These are phyloP conservation scores for Accipiter cooperii DNA, from an alignment of 2,113 vertebrate genomes.

Conservation along the genomic window DNA sequence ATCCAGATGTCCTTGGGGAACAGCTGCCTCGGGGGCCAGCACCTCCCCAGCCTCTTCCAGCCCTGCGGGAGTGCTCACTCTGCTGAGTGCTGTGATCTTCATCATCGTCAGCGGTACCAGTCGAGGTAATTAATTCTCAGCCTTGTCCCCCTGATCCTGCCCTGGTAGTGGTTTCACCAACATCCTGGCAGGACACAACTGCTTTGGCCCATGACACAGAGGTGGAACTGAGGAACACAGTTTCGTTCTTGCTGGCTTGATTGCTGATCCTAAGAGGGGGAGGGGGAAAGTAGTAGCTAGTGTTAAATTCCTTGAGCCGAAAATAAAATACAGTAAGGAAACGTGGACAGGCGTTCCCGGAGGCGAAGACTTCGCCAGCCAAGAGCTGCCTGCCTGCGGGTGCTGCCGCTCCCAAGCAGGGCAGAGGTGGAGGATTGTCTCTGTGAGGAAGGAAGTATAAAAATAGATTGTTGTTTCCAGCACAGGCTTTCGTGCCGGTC, in stretches of 20 bases:
- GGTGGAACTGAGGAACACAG: not conserved
- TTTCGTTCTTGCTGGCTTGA: not conserved
- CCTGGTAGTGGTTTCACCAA: not conserved
- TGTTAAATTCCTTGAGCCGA: not conserved
- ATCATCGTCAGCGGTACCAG: accelerated
- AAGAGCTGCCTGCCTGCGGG: not conserved
- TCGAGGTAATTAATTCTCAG: not conserved
- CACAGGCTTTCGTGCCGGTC: not conserved
- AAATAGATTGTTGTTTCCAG: constrained; percentile 5
- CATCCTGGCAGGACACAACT: not conserved
- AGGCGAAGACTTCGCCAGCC: not conserved
- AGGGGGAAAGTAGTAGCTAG: not conserved
- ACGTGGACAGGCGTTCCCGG: not conserved
- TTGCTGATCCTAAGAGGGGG: not conserved
- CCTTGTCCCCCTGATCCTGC: accelerated
- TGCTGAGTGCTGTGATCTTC: not conserved
- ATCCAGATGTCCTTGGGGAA: not conserved
- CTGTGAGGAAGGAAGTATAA: not conserved
- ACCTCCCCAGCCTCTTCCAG: not conserved
- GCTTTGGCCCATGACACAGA: not conserved
- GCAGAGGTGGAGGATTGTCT: not conserved
- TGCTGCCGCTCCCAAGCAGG: not conserved
- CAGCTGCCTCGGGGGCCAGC: not conserved
- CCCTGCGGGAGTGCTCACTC: accelerated
- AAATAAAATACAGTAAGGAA: not conserved